Conservation (phyloP, 2,797 vertebrate species). For the Hydrophis major region DNA sequence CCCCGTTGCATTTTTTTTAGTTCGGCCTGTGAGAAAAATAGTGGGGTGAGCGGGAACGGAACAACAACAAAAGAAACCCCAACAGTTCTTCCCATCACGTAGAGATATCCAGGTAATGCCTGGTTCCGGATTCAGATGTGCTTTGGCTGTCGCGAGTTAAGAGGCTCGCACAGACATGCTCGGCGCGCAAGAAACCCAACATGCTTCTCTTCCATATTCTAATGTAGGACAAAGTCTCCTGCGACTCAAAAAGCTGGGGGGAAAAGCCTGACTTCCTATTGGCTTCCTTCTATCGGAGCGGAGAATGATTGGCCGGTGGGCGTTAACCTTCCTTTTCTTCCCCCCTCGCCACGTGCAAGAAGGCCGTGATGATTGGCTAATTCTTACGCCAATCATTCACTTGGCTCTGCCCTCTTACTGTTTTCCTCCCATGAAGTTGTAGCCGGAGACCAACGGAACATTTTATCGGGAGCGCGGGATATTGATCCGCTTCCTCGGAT, state of each 20-base stretch:
- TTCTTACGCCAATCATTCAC: neutral
- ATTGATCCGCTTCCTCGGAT: neutral
- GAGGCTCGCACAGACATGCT: neutral
- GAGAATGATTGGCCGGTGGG: neutral
- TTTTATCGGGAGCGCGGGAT: neutral
- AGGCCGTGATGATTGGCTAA: neutral
- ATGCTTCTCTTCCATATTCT: neutral
- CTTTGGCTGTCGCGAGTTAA: neutral
- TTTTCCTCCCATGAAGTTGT: no score
- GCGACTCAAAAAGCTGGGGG: rapidly evolving
- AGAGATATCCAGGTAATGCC: neutral
- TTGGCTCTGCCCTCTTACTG: no score
- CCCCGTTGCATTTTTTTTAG: neutral
- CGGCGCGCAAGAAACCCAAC: no score
- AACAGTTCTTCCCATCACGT: neutral
- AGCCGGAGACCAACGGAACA: no score
- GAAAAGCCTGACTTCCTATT: neutral
- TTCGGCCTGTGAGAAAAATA: neutral
- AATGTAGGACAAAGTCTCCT: neutral
- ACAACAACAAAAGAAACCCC: neutral
- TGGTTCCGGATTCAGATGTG: neutral
- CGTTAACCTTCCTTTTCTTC: neutral
- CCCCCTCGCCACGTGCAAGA: neutral
- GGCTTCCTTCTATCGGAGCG: neutral
- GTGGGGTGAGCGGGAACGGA: neutral